Evolutionary conservation across 1,140 invertebrate species (phyloP).

Genomic region (Papilio helenus): DNA sequence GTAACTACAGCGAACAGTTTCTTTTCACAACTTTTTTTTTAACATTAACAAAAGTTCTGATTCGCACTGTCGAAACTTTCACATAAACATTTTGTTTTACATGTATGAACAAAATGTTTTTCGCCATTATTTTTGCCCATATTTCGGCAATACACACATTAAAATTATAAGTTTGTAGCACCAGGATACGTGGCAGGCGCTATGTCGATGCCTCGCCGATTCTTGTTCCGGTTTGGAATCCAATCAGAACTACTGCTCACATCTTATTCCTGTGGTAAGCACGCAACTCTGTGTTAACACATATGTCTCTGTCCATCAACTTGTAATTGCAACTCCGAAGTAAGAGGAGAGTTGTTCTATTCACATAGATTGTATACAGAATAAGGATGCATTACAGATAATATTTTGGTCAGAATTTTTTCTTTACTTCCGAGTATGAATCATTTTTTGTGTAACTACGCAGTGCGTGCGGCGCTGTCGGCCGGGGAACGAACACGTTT

Average conservation of each 20-base stretch:
- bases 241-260: slow-evolving; percentile 68
- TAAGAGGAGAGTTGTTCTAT: too few species aligned
- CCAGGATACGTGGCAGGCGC: slow-evolving; percentile 62
- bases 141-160: too few species aligned
- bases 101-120: too few species aligned
- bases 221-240: slow-evolving; percentile 49
- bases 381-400: not conserved
- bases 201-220: slow-evolving; percentile 65
- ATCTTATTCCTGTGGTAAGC: slow-evolving; percentile 66
- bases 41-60: not conserved
- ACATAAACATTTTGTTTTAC: not conserved
- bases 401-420: not conserved
- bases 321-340: too few species aligned
- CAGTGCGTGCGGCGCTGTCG: slow-evolving; percentile 62
- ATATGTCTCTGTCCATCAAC: too few species aligned
- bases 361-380: not conserved
- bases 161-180: slow-evolving; percentile 48
- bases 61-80: not conserved
- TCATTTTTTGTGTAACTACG: not conserved
- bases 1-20: slow-evolving; percentile 40
- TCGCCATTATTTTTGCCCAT: too few species aligned
- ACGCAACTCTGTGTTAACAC: slow-evolving; percentile 16
- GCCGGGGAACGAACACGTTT: slow-evolving; percentile 48
- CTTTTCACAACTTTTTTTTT: not conserved
- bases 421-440: not conserved